A percentile compares a stretch with the other conserved stretches of the same genome.
phyloP scores from a whole-genome alignment of 30 jellyfish, hydroid and myxozoan species.

The Cassiopea xamachana region DNA sequence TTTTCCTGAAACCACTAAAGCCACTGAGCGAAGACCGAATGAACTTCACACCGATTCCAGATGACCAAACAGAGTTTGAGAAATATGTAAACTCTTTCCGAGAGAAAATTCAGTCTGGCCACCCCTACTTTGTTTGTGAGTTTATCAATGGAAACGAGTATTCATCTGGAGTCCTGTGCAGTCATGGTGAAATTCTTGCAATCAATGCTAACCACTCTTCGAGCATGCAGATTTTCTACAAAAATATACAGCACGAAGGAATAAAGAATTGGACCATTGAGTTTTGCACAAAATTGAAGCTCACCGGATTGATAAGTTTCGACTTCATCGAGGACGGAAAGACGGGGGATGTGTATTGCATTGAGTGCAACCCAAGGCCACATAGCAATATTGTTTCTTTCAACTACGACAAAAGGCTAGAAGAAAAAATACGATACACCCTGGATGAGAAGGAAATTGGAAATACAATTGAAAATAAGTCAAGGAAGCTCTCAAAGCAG shows the following conservation, averaged over 20 bases:
- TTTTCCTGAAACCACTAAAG: constrained; percentile 10
- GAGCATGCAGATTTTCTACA: neutral
- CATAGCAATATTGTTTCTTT: constrained; percentile 12
- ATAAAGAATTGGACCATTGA: neutral
- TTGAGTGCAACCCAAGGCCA: constrained; percentile 40
- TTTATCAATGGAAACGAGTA: constrained; percentile 17
- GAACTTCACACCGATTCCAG: neutral
- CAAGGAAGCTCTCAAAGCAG: neutral
- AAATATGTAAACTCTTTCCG: neutral
- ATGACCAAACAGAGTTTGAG: neutral
- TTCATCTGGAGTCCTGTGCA: constrained; percentile 5
- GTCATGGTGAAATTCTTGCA: neutral
- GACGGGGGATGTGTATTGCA: constrained; percentile 11
- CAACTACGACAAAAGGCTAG: constrained; percentile 7
- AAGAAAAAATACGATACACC: neutral
- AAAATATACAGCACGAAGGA: neutral
- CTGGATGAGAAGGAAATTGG: neutral
- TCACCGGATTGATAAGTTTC: constrained; percentile 16
- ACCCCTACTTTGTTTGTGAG: constrained; percentile 18
- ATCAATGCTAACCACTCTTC: neutral
- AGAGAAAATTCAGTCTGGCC: neutral
- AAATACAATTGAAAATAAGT: neutral
- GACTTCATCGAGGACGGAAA: constrained; percentile 11
- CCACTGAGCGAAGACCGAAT: constrained; percentile 8
- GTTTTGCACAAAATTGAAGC: neutral